Conservation (phyloP, 1,140 invertebrate genomes). For the Phenacoccus solenopsis region DNA sequence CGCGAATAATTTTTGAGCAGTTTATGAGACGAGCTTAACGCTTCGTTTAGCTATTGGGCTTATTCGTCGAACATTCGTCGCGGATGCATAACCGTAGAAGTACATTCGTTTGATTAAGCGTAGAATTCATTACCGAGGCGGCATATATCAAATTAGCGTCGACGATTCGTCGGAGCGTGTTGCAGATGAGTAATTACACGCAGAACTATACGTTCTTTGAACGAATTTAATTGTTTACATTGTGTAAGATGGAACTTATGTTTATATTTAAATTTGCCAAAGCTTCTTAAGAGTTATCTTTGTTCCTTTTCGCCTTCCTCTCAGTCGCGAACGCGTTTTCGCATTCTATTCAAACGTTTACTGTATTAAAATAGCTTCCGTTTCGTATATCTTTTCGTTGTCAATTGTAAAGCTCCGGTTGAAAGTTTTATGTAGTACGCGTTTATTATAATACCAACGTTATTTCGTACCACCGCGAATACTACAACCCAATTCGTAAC, state of each 20-base stretch:
- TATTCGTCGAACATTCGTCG: too few relatives aligned
- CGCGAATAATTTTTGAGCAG: too few relatives aligned
- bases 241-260: not conserved
- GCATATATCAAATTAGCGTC: not conserved
- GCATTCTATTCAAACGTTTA: not conserved
- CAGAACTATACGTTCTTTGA: not conserved
- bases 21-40: too few relatives aligned
- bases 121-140: not conserved
- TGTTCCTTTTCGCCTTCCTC: not conserved
- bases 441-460: not conserved
- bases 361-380: not conserved
- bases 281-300: not conserved
- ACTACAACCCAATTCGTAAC: not conserved
- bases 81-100: not conserved
- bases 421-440: not conserved
- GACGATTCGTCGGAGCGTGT: not conserved
- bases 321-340: not conserved
- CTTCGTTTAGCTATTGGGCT: too few relatives aligned
- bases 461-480: not conserved
- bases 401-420: not conserved
- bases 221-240: conserved; percentile 3
- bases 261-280: conserved; percentile 3
- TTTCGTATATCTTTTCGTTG: not conserved
- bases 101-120: not conserved
- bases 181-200: not conserved